Evolutionary conservation across 2,888 invertebrate species (phyloP).

Genomic region (Hypselothyrea guttata): DNA sequence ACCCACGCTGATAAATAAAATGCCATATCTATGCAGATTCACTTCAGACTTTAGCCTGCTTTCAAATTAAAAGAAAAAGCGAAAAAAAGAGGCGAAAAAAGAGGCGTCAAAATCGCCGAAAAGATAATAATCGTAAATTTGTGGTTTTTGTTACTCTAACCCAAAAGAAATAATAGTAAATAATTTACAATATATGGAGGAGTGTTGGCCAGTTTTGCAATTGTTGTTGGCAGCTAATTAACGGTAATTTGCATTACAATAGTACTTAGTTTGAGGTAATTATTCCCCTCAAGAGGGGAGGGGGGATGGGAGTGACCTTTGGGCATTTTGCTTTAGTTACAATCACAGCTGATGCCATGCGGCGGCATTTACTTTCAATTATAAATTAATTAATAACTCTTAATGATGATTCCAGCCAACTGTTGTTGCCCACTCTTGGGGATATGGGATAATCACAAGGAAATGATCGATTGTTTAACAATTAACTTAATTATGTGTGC

Average conservation of each 20-base stretch:
- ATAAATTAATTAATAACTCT: slow-evolving; percentile 66
- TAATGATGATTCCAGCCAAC: slow-evolving; percentile 56
- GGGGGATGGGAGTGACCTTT: slow-evolving; percentile 43
- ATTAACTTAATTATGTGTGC: slow-evolving; percentile 58
- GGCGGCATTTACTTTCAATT: slow-evolving; percentile 56
- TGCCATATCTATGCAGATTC: slow-evolving; percentile 53
- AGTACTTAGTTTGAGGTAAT: neutral
- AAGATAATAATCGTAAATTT: slow-evolving; percentile 39
- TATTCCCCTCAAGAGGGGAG: too few relatives aligned
- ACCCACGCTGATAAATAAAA: slow-evolving; percentile 63
- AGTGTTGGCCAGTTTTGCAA: slow-evolving; percentile 21
- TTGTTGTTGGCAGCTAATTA: slow-evolving; percentile 32
- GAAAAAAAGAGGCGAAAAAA: slow-evolving; percentile 1
- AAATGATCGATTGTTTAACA: slow-evolving; percentile 64
- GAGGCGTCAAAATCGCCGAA: slow-evolving; percentile 45
- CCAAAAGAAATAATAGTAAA: too few relatives aligned
- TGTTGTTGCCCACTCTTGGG: slow-evolving; percentile 9
- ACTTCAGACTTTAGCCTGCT: slow-evolving; percentile 7
- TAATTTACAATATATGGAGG: neutral
- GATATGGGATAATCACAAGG: slow-evolving; percentile 52
- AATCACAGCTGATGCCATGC: slow-evolving; percentile 27
- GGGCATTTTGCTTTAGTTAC: slow-evolving; percentile 35
- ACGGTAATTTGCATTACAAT: slow-evolving; percentile 28
- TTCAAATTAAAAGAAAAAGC: slow-evolving; percentile 7
- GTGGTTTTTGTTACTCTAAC: slow-evolving; percentile 1